phyloP scores from a whole-genome alignment of 2,113 vertebrate genomes.

The Onychorhynchus coronatus region DNA sequence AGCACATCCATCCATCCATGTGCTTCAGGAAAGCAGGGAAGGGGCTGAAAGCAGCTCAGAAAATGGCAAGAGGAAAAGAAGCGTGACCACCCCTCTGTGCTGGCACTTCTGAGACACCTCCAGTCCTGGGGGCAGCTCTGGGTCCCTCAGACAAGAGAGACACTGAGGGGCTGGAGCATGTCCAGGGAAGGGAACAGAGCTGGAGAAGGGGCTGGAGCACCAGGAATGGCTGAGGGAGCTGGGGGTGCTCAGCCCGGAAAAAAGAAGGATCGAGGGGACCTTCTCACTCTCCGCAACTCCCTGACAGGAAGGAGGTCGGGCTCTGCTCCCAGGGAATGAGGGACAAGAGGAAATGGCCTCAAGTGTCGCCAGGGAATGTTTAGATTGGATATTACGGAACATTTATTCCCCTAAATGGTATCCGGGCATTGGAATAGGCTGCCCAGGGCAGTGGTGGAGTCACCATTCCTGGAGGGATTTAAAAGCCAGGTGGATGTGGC shows the following conservation, averaged over 20 bases:
- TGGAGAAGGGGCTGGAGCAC: not conserved
- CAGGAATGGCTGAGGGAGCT: not conserved
- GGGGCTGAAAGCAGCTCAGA: not conserved
- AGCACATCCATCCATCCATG: not conserved
- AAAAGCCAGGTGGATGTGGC: accelerated
- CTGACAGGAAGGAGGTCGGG: not conserved
- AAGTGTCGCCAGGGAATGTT: accelerated
- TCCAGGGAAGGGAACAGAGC: not conserved
- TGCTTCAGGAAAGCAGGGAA: not conserved
- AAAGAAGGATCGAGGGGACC: not conserved
- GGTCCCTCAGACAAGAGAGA: not conserved
- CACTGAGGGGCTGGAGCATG: accelerated
- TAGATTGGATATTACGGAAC: too few relatives aligned
- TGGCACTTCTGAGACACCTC: not conserved
- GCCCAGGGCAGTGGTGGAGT: not conserved
- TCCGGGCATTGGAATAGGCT: not conserved
- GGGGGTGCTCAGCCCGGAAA: not conserved
- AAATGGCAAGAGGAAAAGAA: not conserved
- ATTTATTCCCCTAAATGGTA: not conserved
- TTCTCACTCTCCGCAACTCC: not conserved
- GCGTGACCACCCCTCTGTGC: not conserved
- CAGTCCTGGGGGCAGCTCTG: not conserved
- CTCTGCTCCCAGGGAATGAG: not conserved
- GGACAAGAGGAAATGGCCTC: accelerated
- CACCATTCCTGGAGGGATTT: not conserved